Evolutionary conservation across 2,797 vertebrate genomes (phyloP), one percentile per base, ranked within the genome.

Genomic region (Anguilla pacifica): DNA sequence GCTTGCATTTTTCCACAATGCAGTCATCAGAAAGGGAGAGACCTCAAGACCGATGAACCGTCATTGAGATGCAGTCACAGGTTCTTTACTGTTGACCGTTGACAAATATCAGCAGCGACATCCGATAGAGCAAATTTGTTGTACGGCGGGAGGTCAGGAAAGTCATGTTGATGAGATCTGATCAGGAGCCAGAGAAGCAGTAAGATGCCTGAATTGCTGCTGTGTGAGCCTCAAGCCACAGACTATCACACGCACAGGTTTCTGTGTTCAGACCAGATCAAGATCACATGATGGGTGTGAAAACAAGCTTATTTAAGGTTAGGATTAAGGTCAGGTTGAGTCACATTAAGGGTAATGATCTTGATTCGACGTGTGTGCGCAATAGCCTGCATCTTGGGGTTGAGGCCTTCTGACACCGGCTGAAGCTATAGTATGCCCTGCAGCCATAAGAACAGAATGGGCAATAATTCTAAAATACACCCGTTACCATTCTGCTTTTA

Each of bases 51-150:
- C 10, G 46, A 82, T 82, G 79, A 25, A 11, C 79, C 46, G 22
- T 82, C 46, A 82, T 82, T 82, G 79, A 82, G 51, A 82, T 82
- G 79, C 79, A 82, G 79, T 46, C 46, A n/a, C 79, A 82, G 79
- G 46, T 51, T 82, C 46, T 51, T 82, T 25, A 82, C 46, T 82
- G 79, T 82, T 82, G 79, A 82, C 79, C 79, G 9, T 19, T 49
- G 79, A 82, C 46, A 82, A 82, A 82, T 82, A 82, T 82, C 79
- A 82, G 43, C 79, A 82, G 77, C 51, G 79, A 51, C 79, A 82
- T 82, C 79, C 43, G 43, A 51, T 82, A 82, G 46, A 82, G 79
- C 79, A 82, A 82, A 49, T 82, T 82, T 82, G 46, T 51, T 11
- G 43, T 82, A 82, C 79, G 25, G 46, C 9, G 19, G 79, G 79